A percentile compares a stretch with the other conserved stretches of the same genome.
phyloP scores from a whole-genome alignment of 2,797 vertebrate genomes.

The Girardinus metallicus region DNA sequence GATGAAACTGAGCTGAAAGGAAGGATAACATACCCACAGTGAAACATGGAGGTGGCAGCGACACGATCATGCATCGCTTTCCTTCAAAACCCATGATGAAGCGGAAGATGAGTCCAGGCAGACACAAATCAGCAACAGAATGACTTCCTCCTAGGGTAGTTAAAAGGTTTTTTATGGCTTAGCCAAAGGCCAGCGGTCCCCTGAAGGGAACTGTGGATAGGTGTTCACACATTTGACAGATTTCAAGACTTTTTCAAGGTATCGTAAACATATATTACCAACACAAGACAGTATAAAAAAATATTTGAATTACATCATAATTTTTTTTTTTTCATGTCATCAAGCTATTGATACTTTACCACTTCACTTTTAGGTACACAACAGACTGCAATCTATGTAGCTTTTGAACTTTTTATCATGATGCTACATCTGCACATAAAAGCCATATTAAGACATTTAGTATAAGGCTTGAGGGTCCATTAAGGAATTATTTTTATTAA shows the following conservation, averaged over 20 bases:
- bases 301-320: too few relatives aligned
- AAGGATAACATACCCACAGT: not conserved
- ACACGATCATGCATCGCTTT: not conserved
- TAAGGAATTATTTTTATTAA: not conserved
- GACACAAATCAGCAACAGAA: not conserved
- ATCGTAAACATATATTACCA: not conserved
- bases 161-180: not conserved
- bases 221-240: not conserved
- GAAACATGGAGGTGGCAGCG: not conserved
- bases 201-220: not conserved
- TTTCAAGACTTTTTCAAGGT: not conserved
- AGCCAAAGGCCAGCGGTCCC: too few relatives aligned
- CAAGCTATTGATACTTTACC: constrained; percentile 15
- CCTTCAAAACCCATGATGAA: not conserved
- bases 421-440: constrained; percentile 67
- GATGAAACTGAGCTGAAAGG: not conserved
- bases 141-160: not conserved
- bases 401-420: constrained; percentile 59
- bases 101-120: not conserved
- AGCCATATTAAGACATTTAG: constrained; percentile 72
- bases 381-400: constrained; percentile 54
- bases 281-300: not conserved
- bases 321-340: too few relatives aligned
- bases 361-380: constrained; percentile 47
- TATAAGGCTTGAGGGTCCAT: constrained; percentile 41